These are phyloP conservation scores for Galaxea fascicularis DNA, from an alignment of 92 coral and sea anemone genomes.

Conservation along the genomic window DNA sequence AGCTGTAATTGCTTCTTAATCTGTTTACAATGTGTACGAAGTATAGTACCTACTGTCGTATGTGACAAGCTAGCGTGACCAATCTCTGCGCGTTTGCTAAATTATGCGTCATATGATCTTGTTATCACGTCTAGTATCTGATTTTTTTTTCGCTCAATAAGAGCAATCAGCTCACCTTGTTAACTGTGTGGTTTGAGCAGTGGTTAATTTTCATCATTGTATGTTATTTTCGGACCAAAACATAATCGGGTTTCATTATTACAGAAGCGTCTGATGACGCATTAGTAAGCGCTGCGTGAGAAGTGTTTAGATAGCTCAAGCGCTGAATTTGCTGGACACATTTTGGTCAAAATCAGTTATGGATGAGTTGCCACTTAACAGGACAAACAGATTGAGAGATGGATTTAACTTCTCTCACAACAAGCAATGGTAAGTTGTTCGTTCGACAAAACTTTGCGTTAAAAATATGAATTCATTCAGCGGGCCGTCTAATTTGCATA, in stretches of 20 bases:
- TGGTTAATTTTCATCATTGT: neutral
- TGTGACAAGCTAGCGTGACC: slow-evolving; percentile 9
- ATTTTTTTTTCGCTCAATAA: neutral
- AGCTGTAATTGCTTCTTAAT: slow-evolving; percentile 20
- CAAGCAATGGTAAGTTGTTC: neutral
- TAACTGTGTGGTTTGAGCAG: neutral
- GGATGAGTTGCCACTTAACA: neutral
- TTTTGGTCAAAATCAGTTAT: neutral
- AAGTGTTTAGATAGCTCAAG: no score
- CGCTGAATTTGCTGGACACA: neutral
- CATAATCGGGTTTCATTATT: neutral
- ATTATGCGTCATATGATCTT: slow-evolving; percentile 24
- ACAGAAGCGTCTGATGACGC: no score
- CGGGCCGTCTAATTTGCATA: slow-evolving; percentile 16
- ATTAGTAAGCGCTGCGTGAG: no score
- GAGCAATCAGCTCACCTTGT: neutral
- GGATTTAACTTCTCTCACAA: neutral
- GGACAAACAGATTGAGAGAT: neutral
- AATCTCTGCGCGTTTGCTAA: neutral
- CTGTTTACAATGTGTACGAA: slow-evolving; percentile 9
- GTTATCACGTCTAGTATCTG: slow-evolving; percentile 16
- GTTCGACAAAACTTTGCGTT: neutral
- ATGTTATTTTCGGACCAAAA: neutral
- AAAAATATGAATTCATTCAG: neutral
- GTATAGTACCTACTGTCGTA: slow-evolving; percentile 12